Evolutionary conservation across 2,113 vertebrate genomes (phyloP).

Genomic region (Nycticryphes semicollaris): DNA sequence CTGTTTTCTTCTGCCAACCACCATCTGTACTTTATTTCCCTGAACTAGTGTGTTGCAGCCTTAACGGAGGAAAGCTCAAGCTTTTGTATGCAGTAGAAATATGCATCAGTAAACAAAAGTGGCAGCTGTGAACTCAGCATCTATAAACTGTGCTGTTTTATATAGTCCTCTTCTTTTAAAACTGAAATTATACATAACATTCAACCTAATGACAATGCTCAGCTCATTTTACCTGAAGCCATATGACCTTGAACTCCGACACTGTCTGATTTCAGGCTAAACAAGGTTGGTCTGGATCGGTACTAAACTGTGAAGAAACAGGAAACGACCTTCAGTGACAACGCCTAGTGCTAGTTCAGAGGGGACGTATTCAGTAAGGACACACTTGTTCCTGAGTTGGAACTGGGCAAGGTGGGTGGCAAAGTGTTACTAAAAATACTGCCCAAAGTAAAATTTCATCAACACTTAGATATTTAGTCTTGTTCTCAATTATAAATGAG

Average conservation of each 20-base stretch:
- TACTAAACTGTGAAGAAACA: neutral
- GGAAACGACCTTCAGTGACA: conserved; percentile 19
- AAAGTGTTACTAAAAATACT: neutral
- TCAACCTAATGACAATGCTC: neutral
- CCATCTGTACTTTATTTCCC: neutral
- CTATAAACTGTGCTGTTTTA: neutral
- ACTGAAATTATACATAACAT: neutral
- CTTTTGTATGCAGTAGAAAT: neutral
- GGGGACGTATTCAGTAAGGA: neutral
- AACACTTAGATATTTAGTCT: neutral
- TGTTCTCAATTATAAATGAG: neutral
- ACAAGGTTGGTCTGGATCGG: neutral
- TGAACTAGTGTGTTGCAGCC: neutral
- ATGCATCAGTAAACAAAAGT: conserved; percentile 13
- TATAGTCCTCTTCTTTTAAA: neutral
- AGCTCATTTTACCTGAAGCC: neutral
- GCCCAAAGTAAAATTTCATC: neutral
- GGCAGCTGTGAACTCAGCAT: neutral
- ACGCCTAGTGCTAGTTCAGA: neutral
- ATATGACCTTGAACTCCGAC: neutral
- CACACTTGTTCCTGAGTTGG: neutral
- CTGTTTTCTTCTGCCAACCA: neutral
- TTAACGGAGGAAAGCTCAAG: neutral
- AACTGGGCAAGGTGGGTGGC: neutral
- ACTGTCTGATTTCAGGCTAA: neutral